Evolutionary conservation across 1,140 invertebrate species (phyloP).

Genomic region (Musca vetustissima): DNA sequence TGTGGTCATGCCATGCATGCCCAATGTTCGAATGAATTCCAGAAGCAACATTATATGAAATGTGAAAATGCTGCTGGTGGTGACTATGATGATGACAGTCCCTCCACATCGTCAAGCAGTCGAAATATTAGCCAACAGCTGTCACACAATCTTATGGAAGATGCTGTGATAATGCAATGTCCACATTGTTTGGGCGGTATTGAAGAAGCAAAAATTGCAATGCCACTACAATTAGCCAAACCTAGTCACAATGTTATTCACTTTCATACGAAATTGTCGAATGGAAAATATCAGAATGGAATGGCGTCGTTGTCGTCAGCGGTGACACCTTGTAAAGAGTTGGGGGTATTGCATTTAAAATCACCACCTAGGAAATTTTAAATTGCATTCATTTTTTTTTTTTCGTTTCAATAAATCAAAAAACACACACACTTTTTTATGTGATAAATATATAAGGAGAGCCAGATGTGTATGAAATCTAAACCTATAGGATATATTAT

Average conservation of each 20-base stretch:
- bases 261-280: neutral
- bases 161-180: constrained; percentile 28
- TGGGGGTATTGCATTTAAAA: constrained; percentile 48
- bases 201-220: neutral
- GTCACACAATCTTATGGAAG: neutral
- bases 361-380: constrained; percentile 51
- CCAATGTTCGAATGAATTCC: constrained; percentile 30
- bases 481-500: too few relatives aligned
- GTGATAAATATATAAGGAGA: too few relatives aligned
- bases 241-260: constrained; percentile 35
- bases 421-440: too few relatives aligned
- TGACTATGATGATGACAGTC: neutral
- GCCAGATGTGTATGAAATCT: too few relatives aligned
- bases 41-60: too few relatives aligned
- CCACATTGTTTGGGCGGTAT: constrained; percentile 34
- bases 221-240: constrained; percentile 33
- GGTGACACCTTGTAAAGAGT: constrained; percentile 31
- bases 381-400: neutral
- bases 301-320: neutral
- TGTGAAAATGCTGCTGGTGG: neutral
- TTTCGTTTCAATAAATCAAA: too few relatives aligned
- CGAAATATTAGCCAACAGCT: neutral
- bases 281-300: neutral
- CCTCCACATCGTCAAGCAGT: too few relatives aligned
- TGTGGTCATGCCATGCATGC: constrained; percentile 51